These are phyloP conservation scores for Macaria liturata DNA, from an alignment of 2,888 invertebrate genomes.

Conservation along the genomic window DNA sequence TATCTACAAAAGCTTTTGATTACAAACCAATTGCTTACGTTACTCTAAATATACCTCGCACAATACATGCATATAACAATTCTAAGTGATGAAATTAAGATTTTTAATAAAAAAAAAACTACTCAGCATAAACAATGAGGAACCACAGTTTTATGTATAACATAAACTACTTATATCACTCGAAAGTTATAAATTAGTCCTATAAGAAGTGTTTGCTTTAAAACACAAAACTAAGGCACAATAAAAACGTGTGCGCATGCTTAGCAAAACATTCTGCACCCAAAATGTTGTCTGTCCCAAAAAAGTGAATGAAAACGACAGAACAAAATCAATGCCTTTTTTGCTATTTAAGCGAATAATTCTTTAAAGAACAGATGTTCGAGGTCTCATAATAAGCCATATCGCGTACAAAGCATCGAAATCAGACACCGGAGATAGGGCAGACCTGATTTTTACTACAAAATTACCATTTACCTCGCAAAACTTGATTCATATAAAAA, in stretches of 20 bases:
- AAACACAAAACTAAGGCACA: too few relatives aligned
- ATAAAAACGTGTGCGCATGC: too few relatives aligned
- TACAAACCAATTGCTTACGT: slow-evolving; percentile 37
- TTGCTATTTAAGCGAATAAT: slow-evolving; percentile 71
- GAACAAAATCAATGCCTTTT: slow-evolving; percentile 60
- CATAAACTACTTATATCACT: too few relatives aligned
- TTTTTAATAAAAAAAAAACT: too few relatives aligned
- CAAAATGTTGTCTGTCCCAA: slow-evolving; percentile 26
- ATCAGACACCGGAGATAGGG: slow-evolving; percentile 82
- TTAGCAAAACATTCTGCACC: slow-evolving; percentile 25
- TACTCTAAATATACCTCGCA: too few relatives aligned
- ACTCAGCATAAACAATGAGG: too few relatives aligned
- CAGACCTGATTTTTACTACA: slow-evolving; percentile 65
- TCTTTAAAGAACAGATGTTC: slow-evolving; percentile 77
- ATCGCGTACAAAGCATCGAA: slow-evolving; percentile 81
- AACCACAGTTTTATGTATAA: too few relatives aligned
- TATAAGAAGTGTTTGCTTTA: too few relatives aligned
- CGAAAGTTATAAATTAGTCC: too few relatives aligned
- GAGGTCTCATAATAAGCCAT: slow-evolving; percentile 79
- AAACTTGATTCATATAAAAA: slow-evolving; percentile 46
- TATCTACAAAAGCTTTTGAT: slow-evolving; percentile 43
- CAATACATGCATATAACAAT: too few relatives aligned
- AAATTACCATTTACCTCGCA: slow-evolving; percentile 51
- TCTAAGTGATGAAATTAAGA: too few relatives aligned
- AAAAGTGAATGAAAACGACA: slow-evolving; percentile 46